Conservation (phyloP, 2,113 vertebrate genomes). For the Alces alces region DNA sequence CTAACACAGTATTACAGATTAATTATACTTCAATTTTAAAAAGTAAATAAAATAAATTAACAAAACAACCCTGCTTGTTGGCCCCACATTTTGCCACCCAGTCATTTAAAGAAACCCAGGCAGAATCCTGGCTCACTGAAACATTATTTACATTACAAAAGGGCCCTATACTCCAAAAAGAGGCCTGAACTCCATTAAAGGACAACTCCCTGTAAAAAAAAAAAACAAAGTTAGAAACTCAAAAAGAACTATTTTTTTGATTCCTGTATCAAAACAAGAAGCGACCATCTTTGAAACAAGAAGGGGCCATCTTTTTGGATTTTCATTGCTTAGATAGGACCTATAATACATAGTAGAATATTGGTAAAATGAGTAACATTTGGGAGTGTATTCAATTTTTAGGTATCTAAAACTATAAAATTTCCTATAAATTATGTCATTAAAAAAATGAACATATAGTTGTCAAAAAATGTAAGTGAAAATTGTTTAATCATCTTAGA, state of each 20-base stretch:
- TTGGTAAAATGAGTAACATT: constrained; percentile 37
- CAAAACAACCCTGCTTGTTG: not conserved
- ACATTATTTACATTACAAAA: constrained; percentile 60
- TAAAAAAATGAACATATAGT: constrained; percentile 57
- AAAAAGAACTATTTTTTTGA: constrained; percentile 20
- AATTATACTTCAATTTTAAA: not conserved
- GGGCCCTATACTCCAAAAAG: constrained; percentile 43
- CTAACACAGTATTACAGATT: not conserved
- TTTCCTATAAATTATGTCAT: constrained; percentile 1
- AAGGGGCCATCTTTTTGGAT: not conserved
- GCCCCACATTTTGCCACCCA: not conserved
- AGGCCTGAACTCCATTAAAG: constrained; percentile 48
- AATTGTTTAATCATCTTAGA: constrained; percentile 66
- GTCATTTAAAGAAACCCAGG: constrained; percentile 37
- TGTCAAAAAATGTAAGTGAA: constrained; percentile 61
- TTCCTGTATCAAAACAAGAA: constrained; percentile 24
- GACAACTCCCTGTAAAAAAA: constrained; percentile 13
- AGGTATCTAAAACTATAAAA: constrained; percentile 45
- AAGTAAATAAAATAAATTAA: not conserved
- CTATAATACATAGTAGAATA: constrained; percentile 24
- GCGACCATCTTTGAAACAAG: constrained; percentile 13
- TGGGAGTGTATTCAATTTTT: constrained; percentile 38
- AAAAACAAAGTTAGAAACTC: constrained; percentile 35
- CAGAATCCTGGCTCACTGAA: not conserved
- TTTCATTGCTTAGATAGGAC: constrained; percentile 33